Percentiles rank a stretch among this genome's conserved stretches.
These are phyloP conservation scores for Norana najaformis DNA, from an alignment of 2,888 invertebrate genomes.

Conservation along the genomic window DNA sequence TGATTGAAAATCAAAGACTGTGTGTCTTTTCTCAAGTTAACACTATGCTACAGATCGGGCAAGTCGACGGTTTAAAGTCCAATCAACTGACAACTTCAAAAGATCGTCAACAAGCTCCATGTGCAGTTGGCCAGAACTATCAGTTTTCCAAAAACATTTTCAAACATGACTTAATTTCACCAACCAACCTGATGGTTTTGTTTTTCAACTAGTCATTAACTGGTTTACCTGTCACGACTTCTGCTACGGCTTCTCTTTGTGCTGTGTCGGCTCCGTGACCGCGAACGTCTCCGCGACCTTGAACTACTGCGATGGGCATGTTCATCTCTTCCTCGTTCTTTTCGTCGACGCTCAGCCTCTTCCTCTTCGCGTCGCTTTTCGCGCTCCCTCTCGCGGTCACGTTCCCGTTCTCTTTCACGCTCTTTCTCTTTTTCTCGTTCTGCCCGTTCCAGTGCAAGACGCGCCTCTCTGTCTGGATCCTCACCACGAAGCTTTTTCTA, in stretches of 20 bases:
- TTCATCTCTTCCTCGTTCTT: constrained; percentile 28
- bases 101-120: too few relatives aligned
- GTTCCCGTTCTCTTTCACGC: constrained; percentile 35
- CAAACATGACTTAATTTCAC: neutral
- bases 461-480: constrained; percentile 37
- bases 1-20: too few relatives aligned
- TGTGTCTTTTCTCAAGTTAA: too few relatives aligned
- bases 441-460: constrained; percentile 39
- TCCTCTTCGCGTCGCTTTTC: constrained; percentile 25
- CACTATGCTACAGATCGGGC: too few relatives aligned
- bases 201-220: neutral
- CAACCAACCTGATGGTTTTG: neutral
- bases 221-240: constrained; percentile 23
- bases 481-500: constrained; percentile 35
- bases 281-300: constrained; percentile 26
- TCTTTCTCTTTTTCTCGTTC: constrained; percentile 41
- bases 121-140: neutral
- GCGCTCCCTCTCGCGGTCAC: constrained; percentile 21
- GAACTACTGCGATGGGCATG: constrained; percentile 19
- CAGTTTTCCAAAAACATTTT: neutral
- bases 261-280: constrained; percentile 22
- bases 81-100: too few relatives aligned
- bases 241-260: constrained; percentile 20
- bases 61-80: too few relatives aligned
- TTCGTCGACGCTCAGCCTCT: neutral